A percentile compares a stretch with the other conserved stretches of the same genome.
Evolutionary conservation across 2,888 invertebrate species (phyloP).

Genomic region (Mythimna vitellina): DNA sequence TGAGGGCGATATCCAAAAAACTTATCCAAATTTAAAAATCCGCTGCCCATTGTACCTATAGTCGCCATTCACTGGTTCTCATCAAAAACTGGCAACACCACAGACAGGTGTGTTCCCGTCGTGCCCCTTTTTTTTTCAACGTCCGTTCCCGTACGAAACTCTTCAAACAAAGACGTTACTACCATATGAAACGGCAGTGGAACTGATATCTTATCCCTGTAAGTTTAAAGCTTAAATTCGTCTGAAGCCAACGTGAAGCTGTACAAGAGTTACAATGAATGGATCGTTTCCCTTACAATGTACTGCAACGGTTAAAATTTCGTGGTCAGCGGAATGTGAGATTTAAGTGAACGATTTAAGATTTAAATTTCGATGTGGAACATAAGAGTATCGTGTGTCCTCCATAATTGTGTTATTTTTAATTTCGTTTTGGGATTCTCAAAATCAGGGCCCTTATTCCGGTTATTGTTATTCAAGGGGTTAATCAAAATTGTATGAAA

Average conservation of each 20-base stretch:
- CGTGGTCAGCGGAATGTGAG: constrained; percentile 70
- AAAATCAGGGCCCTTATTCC: constrained; percentile 73
- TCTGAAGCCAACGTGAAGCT: constrained; percentile 65
- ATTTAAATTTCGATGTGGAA: constrained; percentile 63
- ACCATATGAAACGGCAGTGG: constrained; percentile 31
- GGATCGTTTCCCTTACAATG: constrained; percentile 88
- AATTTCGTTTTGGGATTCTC: constrained; percentile 81
- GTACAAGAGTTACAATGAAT: constrained; percentile 87
- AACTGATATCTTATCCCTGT: constrained; percentile 54
- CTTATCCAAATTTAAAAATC: constrained; percentile 76
- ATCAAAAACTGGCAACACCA: constrained; percentile 89
- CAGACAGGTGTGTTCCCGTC: constrained; percentile 90
- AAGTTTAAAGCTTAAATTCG: constrained; percentile 68
- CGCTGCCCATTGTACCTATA: constrained; percentile 76
- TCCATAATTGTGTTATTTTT: constrained; percentile 80
- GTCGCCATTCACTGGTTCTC: constrained; percentile 87
- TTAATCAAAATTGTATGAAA: constrained; percentile 63
- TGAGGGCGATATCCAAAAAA: constrained; percentile 46
- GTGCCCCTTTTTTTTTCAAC: constrained; percentile 89
- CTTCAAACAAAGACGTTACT: constrained; percentile 69
- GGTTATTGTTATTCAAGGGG: constrained; percentile 69
- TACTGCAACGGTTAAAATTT: constrained; percentile 85
- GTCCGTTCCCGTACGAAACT: constrained; percentile 84
- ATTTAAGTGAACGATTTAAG: constrained; percentile 68
- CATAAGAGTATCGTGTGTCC: constrained; percentile 68